Conservation (phyloP, 2,113 vertebrate genomes). For the Prionailurus viverrinus region DNA sequence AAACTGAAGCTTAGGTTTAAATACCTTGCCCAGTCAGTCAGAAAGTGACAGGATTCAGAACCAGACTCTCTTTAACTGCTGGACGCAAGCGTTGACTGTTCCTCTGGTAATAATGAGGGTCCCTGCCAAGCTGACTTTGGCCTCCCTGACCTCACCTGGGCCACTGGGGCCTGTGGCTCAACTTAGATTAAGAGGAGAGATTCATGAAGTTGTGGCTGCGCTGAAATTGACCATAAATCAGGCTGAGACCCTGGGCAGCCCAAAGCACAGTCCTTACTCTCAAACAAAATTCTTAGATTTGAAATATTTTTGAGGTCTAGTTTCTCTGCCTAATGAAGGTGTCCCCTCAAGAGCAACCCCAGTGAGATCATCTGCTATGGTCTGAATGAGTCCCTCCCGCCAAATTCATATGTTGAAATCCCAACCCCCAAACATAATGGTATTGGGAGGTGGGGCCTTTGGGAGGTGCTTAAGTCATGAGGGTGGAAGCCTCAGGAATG, state of each 20-base stretch:
- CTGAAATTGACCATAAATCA: not conserved
- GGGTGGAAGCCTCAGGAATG: not conserved
- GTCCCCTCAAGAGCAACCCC: not conserved
- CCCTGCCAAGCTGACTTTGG: not conserved
- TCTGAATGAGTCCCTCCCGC: not conserved
- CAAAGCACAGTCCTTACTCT: not conserved
- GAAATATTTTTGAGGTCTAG: not conserved
- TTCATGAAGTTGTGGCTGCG: not conserved
- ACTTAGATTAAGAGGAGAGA: not conserved
- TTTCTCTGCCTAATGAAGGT: not conserved
- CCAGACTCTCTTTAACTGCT: not conserved
- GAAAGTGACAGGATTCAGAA: constrained; percentile 33
- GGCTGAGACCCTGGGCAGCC: not conserved
- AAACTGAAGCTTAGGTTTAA: constrained; percentile 59
- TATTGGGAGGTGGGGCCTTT: not conserved
- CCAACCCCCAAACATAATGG: not conserved
- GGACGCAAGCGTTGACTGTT: not conserved
- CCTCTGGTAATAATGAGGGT: not conserved
- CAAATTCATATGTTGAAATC: not conserved
- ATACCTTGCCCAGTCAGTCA: constrained; percentile 54
- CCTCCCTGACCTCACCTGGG: not conserved
- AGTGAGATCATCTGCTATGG: not conserved
- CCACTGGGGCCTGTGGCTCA: not conserved
- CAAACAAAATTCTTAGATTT: not conserved
- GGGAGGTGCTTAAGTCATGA: not conserved